Base-by-base conservation (phyloP, 2,888 invertebrate species). In the Timema podura region DNA sequence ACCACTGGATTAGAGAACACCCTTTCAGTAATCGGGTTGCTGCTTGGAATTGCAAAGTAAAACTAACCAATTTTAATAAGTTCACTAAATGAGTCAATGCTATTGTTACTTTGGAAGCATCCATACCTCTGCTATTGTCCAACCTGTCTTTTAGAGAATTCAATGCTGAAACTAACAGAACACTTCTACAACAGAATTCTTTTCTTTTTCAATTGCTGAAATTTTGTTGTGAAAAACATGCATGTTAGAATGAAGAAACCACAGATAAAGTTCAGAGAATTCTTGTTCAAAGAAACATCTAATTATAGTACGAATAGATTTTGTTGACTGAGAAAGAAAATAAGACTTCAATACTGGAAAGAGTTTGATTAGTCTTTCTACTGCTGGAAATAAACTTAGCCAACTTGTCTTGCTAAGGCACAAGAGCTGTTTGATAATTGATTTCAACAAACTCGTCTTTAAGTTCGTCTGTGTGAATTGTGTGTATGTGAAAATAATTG, bases 201-300 rank as follows among this genome's bases (percentile, higher is more conserved):
- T 57, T 57, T 57, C 15, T 57, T n/a, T 57, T 57, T n/a, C 57
- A 57, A n/a, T 13, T 57, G 57, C 57, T n/a, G 57, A 57, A 57
- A n/a, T 13, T 57, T 57, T 57, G 15, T 57, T 57, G 7, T 57
- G 15, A 57, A 57, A n/a, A n/a, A n/a, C n/a, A n/a, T n/a, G n/a
- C n/a, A n/a, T n/a, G n/a, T n/a, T n/a, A n/a, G n/a, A n/a, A n/a
- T 57, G 15, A 57, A 57, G 57, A 13, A 57, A 57, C 57, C 5
- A 1, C 57, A 57, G 57, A 2, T 57, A 57, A 57, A 57, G 57
- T 57, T 57, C 57, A 11, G 3, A 57, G 57, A 57, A 57, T 1
- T 57, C 6, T 9, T 57, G 15, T 13, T 9, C 13, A 57, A 57
- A 57, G 9, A 7, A 5, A 1, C 0, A 57, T n/a, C 30, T 9